Evolutionary conservation across 2,797 vertebrate species (phyloP).

Genomic region (Myripristis jacobus): DNA sequence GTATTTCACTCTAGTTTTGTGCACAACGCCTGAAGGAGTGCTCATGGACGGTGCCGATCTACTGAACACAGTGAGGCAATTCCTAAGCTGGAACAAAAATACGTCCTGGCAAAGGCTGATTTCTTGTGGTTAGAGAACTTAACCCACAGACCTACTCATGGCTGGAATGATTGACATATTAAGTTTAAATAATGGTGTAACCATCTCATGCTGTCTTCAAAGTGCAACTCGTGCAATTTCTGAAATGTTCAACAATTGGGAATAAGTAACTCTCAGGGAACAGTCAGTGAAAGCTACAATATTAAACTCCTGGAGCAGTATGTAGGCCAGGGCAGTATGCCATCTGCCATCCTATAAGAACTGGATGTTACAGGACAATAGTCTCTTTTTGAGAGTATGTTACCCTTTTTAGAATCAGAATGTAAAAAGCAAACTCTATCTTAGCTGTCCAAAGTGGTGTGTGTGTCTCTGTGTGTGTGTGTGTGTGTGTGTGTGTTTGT

Average conservation of each 20-base stretch:
- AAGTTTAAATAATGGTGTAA: conserved; percentile 80
- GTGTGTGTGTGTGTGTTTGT: too few species aligned
- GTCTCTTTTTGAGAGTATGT: conserved; percentile 15
- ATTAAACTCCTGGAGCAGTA: conserved; percentile 4
- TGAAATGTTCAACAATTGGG: conserved; percentile 66
- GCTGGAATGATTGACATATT: conserved; percentile 83
- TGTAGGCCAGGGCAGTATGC: conserved; percentile 33
- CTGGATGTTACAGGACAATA: conserved; percentile 4
- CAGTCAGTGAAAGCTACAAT: conserved; percentile 3
- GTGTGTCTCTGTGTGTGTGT: too few species aligned
- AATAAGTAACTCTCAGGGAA: conserved; percentile 22
- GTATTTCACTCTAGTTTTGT: conserved; percentile 16
- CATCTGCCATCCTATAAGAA: conserved; percentile 2
- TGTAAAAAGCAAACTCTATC: not conserved
- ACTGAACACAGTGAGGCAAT: conserved; percentile 51
- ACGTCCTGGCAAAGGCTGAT: conserved; percentile 75
- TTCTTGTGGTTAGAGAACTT: conserved; percentile 75
- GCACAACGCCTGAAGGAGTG: conserved; percentile 29
- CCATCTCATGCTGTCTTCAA: conserved; percentile 67
- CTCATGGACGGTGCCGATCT: conserved; percentile 50
- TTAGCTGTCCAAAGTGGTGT: not conserved
- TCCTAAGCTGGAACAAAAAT: conserved; percentile 72
- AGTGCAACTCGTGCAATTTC: conserved; percentile 79
- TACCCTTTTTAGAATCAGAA: not conserved
- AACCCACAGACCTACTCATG: conserved; percentile 71